Percentiles rank a stretch among this genome's conserved stretches.
These are phyloP conservation scores for Oscheius sp. DNA, from an alignment of 1,140 invertebrate genomes.

Conservation along the genomic window DNA sequence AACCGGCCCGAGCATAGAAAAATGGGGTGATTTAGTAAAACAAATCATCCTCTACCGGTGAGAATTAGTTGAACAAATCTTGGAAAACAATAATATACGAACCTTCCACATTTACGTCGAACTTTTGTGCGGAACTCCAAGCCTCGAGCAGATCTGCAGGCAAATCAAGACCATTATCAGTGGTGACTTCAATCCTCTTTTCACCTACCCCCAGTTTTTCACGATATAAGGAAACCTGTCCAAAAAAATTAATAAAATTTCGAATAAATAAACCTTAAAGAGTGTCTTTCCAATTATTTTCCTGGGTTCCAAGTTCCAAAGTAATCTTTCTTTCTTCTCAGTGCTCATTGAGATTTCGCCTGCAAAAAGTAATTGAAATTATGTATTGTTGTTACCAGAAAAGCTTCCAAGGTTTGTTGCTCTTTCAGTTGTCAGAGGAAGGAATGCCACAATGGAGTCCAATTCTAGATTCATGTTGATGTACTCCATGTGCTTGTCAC, in stretches of 20 bases:
- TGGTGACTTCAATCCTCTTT: slow-evolving; percentile 38
- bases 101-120: slow-evolving; percentile 45
- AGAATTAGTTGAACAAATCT: too few species aligned
- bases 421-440: slow-evolving; percentile 11
- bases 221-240: slow-evolving; percentile 47
- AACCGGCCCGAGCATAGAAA: too few species aligned
- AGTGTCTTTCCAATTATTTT: slow-evolving; percentile 15
- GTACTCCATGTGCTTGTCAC: slow-evolving; percentile 45
- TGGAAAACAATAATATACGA: neutral
- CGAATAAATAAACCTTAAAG: neutral
- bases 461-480: slow-evolving; percentile 51
- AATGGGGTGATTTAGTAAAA: neutral
- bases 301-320: slow-evolving; percentile 24
- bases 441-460: slow-evolving; percentile 34
- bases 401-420: slow-evolving; percentile 13
- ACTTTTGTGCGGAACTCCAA: slow-evolving; percentile 53
- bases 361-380: slow-evolving; percentile 22
- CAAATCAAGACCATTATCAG: slow-evolving; percentile 34
- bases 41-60: neutral
- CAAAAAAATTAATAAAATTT: slow-evolving; percentile 10
- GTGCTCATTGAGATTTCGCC: slow-evolving; percentile 10
- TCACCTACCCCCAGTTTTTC: slow-evolving; percentile 51
- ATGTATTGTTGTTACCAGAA: slow-evolving; percentile 16
- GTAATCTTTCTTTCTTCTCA: slow-evolving; percentile 19
- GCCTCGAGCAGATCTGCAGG: slow-evolving; percentile 44